A percentile compares a stretch with the other conserved stretches of the same genome.
Conservation (phyloP, 2,113 vertebrate genomes). For the Ceratotherium simum region DNA sequence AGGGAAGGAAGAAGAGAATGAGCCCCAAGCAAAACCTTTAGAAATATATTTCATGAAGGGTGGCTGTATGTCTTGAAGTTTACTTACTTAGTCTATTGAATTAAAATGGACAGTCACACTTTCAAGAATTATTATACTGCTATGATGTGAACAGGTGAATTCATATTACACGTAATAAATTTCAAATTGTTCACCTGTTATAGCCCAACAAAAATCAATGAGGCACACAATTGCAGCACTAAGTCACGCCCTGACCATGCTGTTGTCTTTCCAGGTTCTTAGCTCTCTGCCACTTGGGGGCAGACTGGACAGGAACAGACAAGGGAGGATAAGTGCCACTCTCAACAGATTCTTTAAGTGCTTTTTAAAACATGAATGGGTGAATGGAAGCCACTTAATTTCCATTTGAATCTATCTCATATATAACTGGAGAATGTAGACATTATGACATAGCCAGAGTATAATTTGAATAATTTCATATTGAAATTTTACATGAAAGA, state of each 20-base stretch:
- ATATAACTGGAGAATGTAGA: neutral
- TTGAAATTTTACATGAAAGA: neutral
- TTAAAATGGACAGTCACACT: neutral
- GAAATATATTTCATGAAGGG: constrained; percentile 56
- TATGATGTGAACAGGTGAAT: constrained; percentile 35
- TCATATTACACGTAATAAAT: neutral
- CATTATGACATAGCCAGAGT: neutral
- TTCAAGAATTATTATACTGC: constrained; percentile 52
- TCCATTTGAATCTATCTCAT: constrained; percentile 20
- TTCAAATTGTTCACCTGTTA: constrained; percentile 43
- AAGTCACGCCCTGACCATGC: constrained; percentile 11
- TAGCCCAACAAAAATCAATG: constrained; percentile 30
- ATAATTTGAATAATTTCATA: constrained; percentile 35
- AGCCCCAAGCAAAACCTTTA: constrained; percentile 67
- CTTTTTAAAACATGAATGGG: constrained; percentile 3
- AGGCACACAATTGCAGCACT: neutral
- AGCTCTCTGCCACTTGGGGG: constrained; percentile 47
- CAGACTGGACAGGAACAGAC: neutral
- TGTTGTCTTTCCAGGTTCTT: neutral
- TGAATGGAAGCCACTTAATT: neutral
- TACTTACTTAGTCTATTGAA: constrained; percentile 5
- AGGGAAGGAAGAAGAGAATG: neutral
- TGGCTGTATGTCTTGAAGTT: neutral
- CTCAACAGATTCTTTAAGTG: neutral
- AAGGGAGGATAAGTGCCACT: neutral